These are phyloP conservation scores for Drymonia ruficornis DNA, from an alignment of 2,888 invertebrate species.

Conservation along the genomic window DNA sequence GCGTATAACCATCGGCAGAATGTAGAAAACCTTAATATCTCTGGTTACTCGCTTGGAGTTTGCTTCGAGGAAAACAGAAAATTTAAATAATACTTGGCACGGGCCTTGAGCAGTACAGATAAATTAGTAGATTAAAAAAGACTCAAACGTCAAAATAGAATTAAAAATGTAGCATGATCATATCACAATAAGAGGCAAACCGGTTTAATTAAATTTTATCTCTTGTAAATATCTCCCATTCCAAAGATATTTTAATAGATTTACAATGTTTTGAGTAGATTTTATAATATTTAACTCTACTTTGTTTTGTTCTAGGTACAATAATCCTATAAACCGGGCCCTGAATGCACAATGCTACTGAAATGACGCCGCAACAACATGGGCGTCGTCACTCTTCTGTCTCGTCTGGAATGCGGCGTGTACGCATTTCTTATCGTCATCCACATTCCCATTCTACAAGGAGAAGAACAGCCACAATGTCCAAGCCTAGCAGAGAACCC, in stretches of 20 bases:
- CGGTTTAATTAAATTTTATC: conserved; percentile 1
- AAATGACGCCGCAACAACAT: conserved; percentile 78
- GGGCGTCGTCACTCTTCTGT: conserved; percentile 69
- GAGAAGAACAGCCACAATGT: conserved; percentile 86
- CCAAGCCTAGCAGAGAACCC: conserved; percentile 91
- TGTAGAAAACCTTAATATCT: too few relatives aligned
- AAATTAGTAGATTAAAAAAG: not conserved
- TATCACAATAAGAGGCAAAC: not conserved
- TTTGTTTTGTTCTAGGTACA: conserved; percentile 40
- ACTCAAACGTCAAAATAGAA: not conserved
- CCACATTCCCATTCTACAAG: conserved; percentile 81
- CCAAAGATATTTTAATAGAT: not conserved
- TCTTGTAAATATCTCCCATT: not conserved
- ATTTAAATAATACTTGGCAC: too few relatives aligned
- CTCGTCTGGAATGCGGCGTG: conserved; percentile 76
- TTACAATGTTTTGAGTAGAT: not conserved
- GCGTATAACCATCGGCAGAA: not conserved
- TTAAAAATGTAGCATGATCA: not conserved
- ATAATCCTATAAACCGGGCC: conserved; percentile 30
- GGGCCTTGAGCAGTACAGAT: too few relatives aligned
- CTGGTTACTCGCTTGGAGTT: too few relatives aligned
- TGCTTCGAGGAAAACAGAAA: too few relatives aligned
- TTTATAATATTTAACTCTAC: not conserved
- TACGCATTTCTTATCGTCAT: conserved; percentile 82
- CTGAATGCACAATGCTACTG: conserved; percentile 76